These are phyloP conservation scores for Coptodon rendalli DNA, from an alignment of 2,113 vertebrate genomes.

Conservation along the genomic window DNA sequence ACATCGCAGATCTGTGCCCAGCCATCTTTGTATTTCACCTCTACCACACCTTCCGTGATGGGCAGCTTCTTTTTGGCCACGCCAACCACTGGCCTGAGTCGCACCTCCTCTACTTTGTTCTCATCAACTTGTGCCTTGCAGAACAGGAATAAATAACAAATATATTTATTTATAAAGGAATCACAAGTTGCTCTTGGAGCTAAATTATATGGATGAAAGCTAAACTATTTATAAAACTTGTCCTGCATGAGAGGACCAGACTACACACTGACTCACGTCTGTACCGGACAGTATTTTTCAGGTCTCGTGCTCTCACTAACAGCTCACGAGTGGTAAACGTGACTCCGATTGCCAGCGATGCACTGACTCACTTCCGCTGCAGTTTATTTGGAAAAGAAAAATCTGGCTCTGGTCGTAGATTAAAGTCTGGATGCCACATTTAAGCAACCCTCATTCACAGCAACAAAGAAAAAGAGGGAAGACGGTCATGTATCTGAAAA, in stretches of 20 bases:
- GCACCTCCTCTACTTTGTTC: conserved; percentile 84
- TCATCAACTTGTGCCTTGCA: conserved; percentile 76
- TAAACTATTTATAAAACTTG: neutral
- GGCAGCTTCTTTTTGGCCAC: conserved; percentile 73
- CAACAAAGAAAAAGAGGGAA: neutral
- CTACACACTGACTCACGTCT: neutral
- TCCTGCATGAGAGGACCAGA: neutral
- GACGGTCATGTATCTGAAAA: neutral
- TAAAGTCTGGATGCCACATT: conserved; percentile 28
- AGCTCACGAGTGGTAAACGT: neutral
- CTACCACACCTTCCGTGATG: conserved; percentile 84
- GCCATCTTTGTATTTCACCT: conserved; percentile 79
- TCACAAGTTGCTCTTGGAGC: neutral
- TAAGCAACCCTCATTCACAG: neutral
- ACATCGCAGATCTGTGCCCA: conserved; percentile 89
- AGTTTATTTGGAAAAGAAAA: conserved; percentile 2
- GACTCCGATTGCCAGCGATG: neutral
- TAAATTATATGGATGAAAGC: neutral
- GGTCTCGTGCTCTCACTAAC: neutral
- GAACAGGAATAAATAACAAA: neutral
- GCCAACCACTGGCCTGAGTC: conserved; percentile 76
- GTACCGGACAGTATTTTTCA: neutral
- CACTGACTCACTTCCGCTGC: conserved; percentile 26
- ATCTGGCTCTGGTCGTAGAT: neutral
- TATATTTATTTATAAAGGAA: neutral